These are phyloP conservation scores for Lipophrys pholis DNA, from an alignment of 2,113 vertebrate genomes.

Conservation along the genomic window DNA sequence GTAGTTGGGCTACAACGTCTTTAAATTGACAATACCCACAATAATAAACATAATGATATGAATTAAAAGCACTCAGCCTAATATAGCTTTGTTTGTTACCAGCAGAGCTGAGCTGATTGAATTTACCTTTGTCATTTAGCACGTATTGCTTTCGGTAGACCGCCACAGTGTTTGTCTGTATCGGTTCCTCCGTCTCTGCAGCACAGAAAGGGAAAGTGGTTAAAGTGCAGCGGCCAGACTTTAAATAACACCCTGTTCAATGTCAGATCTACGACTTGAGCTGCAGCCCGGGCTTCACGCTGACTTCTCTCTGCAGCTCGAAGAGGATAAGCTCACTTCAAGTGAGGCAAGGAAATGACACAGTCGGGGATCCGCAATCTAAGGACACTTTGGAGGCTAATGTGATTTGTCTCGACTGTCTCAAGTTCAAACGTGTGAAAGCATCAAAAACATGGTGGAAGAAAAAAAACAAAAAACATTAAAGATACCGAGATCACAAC, in stretches of 20 bases:
- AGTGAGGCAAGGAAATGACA: constrained; percentile 20
- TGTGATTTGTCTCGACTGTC: not conserved
- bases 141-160: constrained; percentile 79
- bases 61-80: not conserved
- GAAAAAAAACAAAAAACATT: too few species aligned
- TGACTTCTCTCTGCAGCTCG: constrained; percentile 19
- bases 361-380: constrained; percentile 35
- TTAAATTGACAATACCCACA: not conserved
- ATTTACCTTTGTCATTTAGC: constrained; percentile 92
- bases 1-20: not conserved
- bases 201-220: constrained; percentile 67
- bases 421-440: not conserved
- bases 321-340: constrained; percentile 42
- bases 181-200: constrained; percentile 86
- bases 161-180: constrained; percentile 46
- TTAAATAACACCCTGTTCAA: constrained; percentile 11
- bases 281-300: not conserved
- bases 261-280: not conserved
- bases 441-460: too few species aligned
- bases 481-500: too few species aligned
- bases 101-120: not conserved
- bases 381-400: constrained; percentile 5
- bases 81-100: not conserved
- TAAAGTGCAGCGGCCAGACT: not conserved
- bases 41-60: not conserved